Evolutionary conservation across 2,113 vertebrate species (phyloP).

Genomic region (Chloropsis cyanopogon): DNA sequence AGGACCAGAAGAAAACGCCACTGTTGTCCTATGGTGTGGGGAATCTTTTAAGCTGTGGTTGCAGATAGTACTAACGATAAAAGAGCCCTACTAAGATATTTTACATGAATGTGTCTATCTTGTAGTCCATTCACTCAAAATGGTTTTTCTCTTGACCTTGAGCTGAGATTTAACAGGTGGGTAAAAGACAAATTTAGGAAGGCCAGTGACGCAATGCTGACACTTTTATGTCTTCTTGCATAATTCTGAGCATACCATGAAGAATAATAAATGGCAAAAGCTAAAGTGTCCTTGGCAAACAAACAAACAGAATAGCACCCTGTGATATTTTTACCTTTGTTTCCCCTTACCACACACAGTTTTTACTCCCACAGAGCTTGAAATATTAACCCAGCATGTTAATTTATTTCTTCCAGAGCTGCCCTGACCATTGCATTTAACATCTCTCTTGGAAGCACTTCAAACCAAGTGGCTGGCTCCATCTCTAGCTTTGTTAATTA

Average conservation of each 20-base stretch:
- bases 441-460: conserved; percentile 41
- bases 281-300: conserved; percentile 12
- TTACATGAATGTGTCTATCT: neutral
- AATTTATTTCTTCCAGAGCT: conserved; percentile 50
- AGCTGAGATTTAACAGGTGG: neutral
- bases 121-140: neutral
- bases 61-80: neutral
- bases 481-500: conserved; percentile 39
- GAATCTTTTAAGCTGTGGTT: neutral
- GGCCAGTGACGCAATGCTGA: neutral
- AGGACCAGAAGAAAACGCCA: neutral
- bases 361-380: conserved; percentile 20
- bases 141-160: neutral
- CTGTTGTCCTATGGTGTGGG: neutral
- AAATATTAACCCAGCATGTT: conserved; percentile 36
- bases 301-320: conserved; percentile 12
- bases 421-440: conserved; percentile 16
- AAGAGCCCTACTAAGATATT: neutral
- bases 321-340: conserved; percentile 30
- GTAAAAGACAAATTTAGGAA: conserved; percentile 10
- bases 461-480: conserved; percentile 33
- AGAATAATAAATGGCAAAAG: neutral
- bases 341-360: neutral
- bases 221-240: neutral
- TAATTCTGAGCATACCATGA: neutral